Evolutionary conservation across 2,797 vertebrate species (phyloP), one percentile per base, ranked within the genome.

Genomic region (Nannoperca australis): DNA sequence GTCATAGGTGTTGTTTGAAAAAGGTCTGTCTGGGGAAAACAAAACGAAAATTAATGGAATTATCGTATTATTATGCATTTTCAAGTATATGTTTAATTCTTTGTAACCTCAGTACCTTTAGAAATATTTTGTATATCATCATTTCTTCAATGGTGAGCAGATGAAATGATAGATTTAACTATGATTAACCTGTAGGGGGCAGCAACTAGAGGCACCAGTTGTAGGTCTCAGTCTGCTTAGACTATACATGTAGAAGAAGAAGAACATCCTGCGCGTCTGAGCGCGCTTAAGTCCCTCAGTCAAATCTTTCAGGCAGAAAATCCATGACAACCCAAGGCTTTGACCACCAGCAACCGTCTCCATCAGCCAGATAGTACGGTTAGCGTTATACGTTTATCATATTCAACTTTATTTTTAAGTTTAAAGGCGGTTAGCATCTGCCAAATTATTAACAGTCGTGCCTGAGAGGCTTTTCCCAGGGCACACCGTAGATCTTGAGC

Each of bases 401-500:
- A 60, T 0, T 42, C 0, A n/a, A 3, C 10, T 45, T 1, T 0
- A 5, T 51, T 1, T 40, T n/a, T 3, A 11, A 11, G 1, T 7
- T 32, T 36, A 0, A 20, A n/a, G 5, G 15, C 7, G 5, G 3
- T 45, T 18, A 22, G 20, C 2, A 0, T 10, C 1, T 14, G 9
- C 0, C 2, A 44, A 1, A 49, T 55, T 17, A 8, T 1, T 8
- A 17, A 20, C 1, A 0, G 0, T 1, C 0, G 0, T 58, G 24
- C 85, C 89, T 88, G 79, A 12, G 3, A 88, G 70, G 1, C 40
- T 0, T 0, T 0, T 27, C 54, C 1, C 22, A n/a, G 85, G 85
- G 54, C 5, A 0, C 0, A 0, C 10, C 0, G 0, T 10, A 0
- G 0, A 42, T 13, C 1, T 0, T 6, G 0, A 50, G 11, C 38